Evolutionary conservation across 2,888 invertebrate species (phyloP), one percentile per base, ranked within the genome.

Genomic region (Eumerus sabulonum): DNA sequence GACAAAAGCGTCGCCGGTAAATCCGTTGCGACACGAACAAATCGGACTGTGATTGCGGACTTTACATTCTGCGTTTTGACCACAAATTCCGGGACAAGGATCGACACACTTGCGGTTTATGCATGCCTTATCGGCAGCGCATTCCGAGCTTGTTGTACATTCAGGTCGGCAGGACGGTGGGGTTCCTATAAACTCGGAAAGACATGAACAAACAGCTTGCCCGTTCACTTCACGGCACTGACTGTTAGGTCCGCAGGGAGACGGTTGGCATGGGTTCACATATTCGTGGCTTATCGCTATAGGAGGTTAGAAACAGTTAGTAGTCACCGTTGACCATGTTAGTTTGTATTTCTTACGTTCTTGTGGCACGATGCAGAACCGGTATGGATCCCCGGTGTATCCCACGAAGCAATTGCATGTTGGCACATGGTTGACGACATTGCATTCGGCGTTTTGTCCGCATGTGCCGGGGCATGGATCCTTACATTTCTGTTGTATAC

Each of bases 1-100:
- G 38, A 92, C 91, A 85, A 95, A 95, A 38, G 95, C 93, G 91
- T 95, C 93, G 42, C 96, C 96, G 67, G 92, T 91, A 84, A 91
- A 92, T 50, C 92, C 92, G 83, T 88, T 84, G 18, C 90, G 90
- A 85, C 95, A 95, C 59, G 92, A 92, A 86, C 96, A 96, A 84
- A 94, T 92, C 1, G 95, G 95, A 86, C 93, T 94, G 85, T 95
- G 95, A 86, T 94, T 93, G 67, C 93, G 92, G 11, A 94, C 94
- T 87, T 91, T 91, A 85, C 95, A 95, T 73, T 92, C 89, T 0
- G 95, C 93, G 82, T 92, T 92, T 48, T 91, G 86, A 7, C 94
- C 95, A 87, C 95, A 95, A 5, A 93, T 92, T 72, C 93, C 94
- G 5, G 93, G 92, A 84, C 95, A 95, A 1, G 95, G 94, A 85